Evolutionary conservation across 2,888 invertebrate genomes (phyloP).

Genomic region (Bellardia pandia): DNA sequence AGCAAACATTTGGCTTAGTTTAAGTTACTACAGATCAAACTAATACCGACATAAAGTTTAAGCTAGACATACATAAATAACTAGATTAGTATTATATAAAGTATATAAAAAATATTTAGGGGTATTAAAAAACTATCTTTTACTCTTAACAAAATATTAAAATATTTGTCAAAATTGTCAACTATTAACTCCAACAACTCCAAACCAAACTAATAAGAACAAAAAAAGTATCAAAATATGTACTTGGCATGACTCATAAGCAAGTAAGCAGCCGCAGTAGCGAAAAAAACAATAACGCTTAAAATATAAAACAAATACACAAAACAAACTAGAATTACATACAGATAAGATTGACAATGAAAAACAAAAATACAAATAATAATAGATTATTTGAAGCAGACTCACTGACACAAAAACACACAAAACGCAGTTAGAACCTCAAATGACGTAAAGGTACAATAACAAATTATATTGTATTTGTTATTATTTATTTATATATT

Average conservation of each 20-base stretch:
- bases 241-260: slow-evolving; percentile 3
- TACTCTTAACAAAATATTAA: too few relatives aligned
- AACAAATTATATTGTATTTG: not conserved
- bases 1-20: too few relatives aligned
- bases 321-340: slow-evolving; percentile 34
- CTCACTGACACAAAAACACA: not conserved
- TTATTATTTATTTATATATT: too few relatives aligned
- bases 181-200: not conserved
- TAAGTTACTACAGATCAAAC: too few relatives aligned
- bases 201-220: not conserved
- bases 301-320: slow-evolving; percentile 31
- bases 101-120: too few relatives aligned
- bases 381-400: slow-evolving; percentile 3
- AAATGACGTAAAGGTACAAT: slow-evolving; percentile 18
- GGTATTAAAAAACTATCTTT: too few relatives aligned
- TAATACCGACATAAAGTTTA: too few relatives aligned
- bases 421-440: not conserved
- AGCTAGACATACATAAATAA: too few relatives aligned
- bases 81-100: too few relatives aligned
- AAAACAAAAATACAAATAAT: slow-evolving; percentile 14
- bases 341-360: slow-evolving; percentile 48
- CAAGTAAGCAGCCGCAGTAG: not conserved
- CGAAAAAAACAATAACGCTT: not conserved
- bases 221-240: not conserved
- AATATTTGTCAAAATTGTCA: too few relatives aligned